phyloP scores from a whole-genome alignment of 1,140 invertebrate species.

The Leptinotarsa undecemlineata region DNA sequence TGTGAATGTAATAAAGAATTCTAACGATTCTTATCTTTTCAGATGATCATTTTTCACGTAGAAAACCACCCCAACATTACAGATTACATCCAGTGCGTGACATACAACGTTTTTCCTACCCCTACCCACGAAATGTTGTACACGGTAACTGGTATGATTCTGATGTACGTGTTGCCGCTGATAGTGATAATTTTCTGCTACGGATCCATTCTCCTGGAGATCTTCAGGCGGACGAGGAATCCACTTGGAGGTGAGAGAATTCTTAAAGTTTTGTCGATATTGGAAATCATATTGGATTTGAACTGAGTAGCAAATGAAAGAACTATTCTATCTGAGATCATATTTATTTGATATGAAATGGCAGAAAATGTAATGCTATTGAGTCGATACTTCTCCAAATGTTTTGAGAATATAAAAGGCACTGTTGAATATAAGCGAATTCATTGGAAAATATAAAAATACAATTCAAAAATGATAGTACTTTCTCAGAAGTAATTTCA shows the following conservation, averaged over 20 bases:
- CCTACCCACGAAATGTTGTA: constrained; percentile 73
- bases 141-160: constrained; percentile 74
- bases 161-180: constrained; percentile 85
- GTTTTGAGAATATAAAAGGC: no score
- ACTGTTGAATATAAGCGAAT: no score
- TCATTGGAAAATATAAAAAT: no score
- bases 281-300: no score
- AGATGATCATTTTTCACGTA: constrained; percentile 80
- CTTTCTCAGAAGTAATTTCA: no score
- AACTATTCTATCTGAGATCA: no score
- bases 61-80: constrained; percentile 73
- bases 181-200: constrained; percentile 85
- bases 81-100: constrained; percentile 82
- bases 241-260: constrained; percentile 57
- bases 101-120: constrained; percentile 71
- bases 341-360: no score
- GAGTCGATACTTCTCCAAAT: no score
- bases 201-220: constrained; percentile 79
- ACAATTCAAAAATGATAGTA: no score
- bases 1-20: not conserved
- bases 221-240: constrained; percentile 66
- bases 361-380: no score
- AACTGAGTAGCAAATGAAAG: no score
- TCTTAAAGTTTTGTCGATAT: not conserved
- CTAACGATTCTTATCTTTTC: constrained; percentile 22